phyloP scores from a whole-genome alignment of 2,797 vertebrate species.

The Poliocrania exsul region DNA sequence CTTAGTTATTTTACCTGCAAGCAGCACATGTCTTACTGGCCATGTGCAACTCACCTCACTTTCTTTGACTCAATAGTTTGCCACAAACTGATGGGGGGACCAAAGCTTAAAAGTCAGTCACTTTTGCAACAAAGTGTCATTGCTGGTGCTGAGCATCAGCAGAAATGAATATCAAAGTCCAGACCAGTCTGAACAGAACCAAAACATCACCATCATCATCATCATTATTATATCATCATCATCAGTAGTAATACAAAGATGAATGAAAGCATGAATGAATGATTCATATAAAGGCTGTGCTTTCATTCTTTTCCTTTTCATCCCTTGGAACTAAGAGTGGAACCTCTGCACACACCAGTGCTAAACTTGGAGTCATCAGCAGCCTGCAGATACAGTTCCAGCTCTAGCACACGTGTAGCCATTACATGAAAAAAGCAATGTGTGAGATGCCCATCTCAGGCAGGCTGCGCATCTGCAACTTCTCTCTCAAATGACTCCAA shows the following conservation, averaged over 20 bases:
- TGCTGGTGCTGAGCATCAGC: background rate
- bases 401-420: background rate
- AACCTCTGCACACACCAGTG: background rate
- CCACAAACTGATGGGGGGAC: too few relatives aligned
- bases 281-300: background rate
- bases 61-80: accelerated
- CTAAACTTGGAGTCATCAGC: background rate
- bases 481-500: background rate
- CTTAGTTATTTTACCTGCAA: background rate
- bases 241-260: background rate
- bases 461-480: background rate
- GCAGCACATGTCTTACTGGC: background rate
- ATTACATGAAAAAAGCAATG: background rate
- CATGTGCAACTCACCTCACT: background rate
- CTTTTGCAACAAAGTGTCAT: background rate
- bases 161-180: background rate
- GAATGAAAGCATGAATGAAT: slow-evolving; percentile 15
- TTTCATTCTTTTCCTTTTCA: background rate
- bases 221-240: too few relatives aligned
- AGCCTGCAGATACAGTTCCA: background rate
- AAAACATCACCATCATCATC: too few relatives aligned
- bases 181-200: background rate
- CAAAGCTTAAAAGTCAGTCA: background rate
- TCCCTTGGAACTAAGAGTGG: background rate
- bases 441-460: background rate